Percentiles rank a stretch among this genome's conserved stretches.
Evolutionary conservation across 2,113 vertebrate genomes (phyloP).

Genomic region (Promerops cafer): DNA sequence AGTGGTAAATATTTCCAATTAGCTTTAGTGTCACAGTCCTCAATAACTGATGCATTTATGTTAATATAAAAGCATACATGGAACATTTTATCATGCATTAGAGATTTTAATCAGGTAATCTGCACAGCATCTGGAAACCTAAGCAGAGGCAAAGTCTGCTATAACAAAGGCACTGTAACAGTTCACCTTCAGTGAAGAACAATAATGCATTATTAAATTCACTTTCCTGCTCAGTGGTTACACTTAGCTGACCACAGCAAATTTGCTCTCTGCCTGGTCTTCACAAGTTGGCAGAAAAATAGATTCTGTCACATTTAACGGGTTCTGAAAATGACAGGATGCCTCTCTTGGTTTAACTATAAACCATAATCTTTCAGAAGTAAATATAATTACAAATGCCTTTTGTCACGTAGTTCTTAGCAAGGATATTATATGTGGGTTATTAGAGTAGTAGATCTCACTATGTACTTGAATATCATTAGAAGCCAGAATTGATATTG

Average conservation of each 20-base stretch:
- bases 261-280: conserved; percentile 98
- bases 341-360: conserved; percentile 96
- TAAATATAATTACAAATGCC: conserved; percentile 98
- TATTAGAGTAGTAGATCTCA: conserved; percentile 87
- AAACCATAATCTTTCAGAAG: conserved; percentile 92
- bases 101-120: conserved; percentile 83
- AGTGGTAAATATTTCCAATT: conserved; percentile 74
- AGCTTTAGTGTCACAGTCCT: conserved; percentile 65
- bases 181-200: conserved; percentile 99
- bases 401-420: conserved; percentile 88
- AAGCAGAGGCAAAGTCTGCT: conserved; percentile 86
- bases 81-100: conserved; percentile 78
- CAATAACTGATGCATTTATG: conserved; percentile 71
- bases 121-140: conserved; percentile 77
- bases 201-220: conserved; percentile 99
- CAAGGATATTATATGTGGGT: conserved; percentile 78
- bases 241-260: conserved; percentile 99
- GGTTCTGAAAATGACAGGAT: conserved; percentile 99
- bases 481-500: conserved; percentile 80
- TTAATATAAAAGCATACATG: conserved; percentile 75
- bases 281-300: conserved; percentile 99
- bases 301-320: conserved; percentile 99
- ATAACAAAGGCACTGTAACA: conserved; percentile 92
- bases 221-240: conserved; percentile 99
- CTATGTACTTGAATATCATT: conserved; percentile 82